phyloP scores from a whole-genome alignment of 1,140 invertebrate genomes.

The Bombus pascuorum region DNA sequence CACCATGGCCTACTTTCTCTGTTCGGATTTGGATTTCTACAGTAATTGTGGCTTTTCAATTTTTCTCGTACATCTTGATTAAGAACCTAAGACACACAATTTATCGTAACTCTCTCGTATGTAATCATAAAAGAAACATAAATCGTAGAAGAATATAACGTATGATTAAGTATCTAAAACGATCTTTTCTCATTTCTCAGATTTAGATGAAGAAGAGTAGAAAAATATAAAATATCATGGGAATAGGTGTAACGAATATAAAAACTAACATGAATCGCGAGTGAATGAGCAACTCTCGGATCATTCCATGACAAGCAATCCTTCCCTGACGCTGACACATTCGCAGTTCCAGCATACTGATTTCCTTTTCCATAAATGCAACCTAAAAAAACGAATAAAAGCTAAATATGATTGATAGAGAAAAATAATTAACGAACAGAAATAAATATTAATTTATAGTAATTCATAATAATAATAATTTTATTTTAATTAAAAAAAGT shows the following conservation, averaged over 20 bases:
- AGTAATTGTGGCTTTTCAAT: slow-evolving; percentile 82
- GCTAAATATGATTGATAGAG: not conserved
- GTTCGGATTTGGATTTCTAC: slow-evolving; percentile 83
- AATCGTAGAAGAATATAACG: not conserved
- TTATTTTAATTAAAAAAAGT: too few species aligned
- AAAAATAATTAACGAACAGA: not conserved
- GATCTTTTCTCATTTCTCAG: not conserved
- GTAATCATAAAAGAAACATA: too few species aligned
- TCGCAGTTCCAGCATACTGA: slow-evolving; percentile 83
- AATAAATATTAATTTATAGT: not conserved
- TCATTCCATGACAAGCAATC: slow-evolving; percentile 82
- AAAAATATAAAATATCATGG: not conserved
- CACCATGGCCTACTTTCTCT: slow-evolving; percentile 84
- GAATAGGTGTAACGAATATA: too few species aligned
- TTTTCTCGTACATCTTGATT: slow-evolving; percentile 70
- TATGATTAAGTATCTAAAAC: not conserved
- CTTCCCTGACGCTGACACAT: slow-evolving; percentile 80
- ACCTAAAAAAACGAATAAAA: slow-evolving; percentile 69
- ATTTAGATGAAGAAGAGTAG: not conserved
- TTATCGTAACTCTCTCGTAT: not conserved
- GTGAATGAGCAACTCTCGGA: slow-evolving; percentile 73
- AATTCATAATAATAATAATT: too few species aligned
- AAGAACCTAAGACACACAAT: slow-evolving; percentile 62
- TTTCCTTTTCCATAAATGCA: slow-evolving; percentile 82
- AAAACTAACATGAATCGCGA: slow-evolving; percentile 74